Evolutionary conservation across 2,113 vertebrate species (phyloP), one percentile per base, ranked within the genome.

Genomic region (Chaetodon auriga): DNA sequence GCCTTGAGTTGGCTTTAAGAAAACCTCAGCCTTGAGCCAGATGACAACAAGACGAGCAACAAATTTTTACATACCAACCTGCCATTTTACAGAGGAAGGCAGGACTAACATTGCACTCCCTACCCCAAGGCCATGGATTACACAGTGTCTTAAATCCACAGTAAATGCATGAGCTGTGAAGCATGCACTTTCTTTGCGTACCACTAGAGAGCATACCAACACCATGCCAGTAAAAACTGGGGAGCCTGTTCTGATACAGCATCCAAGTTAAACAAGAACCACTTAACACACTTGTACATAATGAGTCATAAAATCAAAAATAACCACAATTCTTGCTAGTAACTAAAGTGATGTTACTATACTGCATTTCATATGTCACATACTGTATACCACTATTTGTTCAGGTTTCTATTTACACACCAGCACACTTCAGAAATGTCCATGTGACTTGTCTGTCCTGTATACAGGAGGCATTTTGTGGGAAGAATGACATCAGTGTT

Each of bases 191-290:
- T 53, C 19, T n/a, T 23, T 43, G 19, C 5, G 80, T 62, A 74
- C 90, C 93, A 89, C 90, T 86, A 90, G 92, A 90, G 89, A 16
- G 86, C 85, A 66, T 1, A 66, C 14, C 21, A 55, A 73, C 65
- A 77, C 78, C 68, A 43, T 43, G 15, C 9, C 75, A 79, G 19
- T 13, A 4, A 38, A 18, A 66, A 21, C 30, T 14, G 14, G 0
- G 6, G 18, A 3, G n/a, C 11, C 45, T 68, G 10, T 11, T 48
- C 43, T 1, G 14, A 7, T 12, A 4, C 16, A 68, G 6, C 10
- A 30, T 30, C 30, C 25, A 53, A 53, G n/a, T 53, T 19, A 38
- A 1, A 38, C 19, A 35, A 38, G 12, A 54, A 54, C 1, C 49
- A 45, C 23, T 35, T 6, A 30, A 3, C 41, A 41, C 8, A 41